phyloP scores from a whole-genome alignment of 2,113 vertebrate species.

The Philantomba maxwellii region DNA sequence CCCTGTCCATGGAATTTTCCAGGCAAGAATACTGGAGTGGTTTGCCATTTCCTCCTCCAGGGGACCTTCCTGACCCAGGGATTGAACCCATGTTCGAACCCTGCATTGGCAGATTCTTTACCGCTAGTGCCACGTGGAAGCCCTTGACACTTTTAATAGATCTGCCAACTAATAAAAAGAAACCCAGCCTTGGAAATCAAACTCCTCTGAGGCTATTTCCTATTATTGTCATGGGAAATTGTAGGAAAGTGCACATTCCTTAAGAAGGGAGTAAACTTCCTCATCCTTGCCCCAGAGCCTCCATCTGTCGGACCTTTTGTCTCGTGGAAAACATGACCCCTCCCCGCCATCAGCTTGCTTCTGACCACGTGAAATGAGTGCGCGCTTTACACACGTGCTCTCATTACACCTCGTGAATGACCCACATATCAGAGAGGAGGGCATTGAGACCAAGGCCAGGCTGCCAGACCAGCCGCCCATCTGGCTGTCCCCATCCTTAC shows the following conservation, averaged over 20 bases:
- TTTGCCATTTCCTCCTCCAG: background rate
- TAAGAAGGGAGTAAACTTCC: background rate
- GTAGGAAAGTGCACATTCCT: background rate
- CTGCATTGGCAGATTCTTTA: background rate
- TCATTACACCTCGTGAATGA: accelerated
- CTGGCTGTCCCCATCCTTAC: background rate
- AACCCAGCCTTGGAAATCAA: background rate
- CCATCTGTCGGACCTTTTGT: accelerated
- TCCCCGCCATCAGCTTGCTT: background rate
- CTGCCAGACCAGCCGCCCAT: background rate
- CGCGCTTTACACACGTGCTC: accelerated
- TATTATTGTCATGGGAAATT: background rate
- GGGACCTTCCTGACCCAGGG: background rate
- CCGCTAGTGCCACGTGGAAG: background rate
- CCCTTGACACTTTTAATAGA: background rate
- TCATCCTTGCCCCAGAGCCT: background rate
- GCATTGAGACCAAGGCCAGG: background rate
- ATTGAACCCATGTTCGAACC: accelerated
- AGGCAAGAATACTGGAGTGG: background rate
- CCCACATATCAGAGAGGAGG: background rate
- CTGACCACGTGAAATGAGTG: too few species aligned
- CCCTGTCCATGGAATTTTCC: background rate
- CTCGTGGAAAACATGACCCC: background rate
- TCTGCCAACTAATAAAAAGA: background rate
- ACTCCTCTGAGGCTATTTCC: background rate